phyloP scores from a whole-genome alignment of 2,113 vertebrate genomes.

The Sigmodon hispidus region DNA sequence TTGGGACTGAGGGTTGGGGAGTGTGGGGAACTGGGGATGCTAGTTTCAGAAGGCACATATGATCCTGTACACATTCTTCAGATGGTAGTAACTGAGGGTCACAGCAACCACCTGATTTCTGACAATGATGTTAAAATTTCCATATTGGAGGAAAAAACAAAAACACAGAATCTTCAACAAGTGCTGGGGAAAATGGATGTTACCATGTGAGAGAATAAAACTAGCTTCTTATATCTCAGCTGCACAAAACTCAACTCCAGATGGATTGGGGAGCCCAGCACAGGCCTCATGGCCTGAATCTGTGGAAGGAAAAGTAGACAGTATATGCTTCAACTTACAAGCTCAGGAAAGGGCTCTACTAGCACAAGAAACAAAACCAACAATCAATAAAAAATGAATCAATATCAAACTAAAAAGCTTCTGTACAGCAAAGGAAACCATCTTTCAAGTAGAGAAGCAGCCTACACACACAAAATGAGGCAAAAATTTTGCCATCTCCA shows the following conservation, averaged over 20 bases:
- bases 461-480: background rate
- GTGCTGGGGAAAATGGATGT: background rate
- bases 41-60: background rate
- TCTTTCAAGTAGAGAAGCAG: background rate
- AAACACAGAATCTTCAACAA: background rate
- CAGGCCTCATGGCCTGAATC: background rate
- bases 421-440: background rate
- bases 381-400: background rate
- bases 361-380: background rate
- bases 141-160: background rate
- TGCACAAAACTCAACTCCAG: background rate
- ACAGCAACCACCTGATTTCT: background rate
- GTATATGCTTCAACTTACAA: background rate
- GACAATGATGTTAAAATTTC: background rate
- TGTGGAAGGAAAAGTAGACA: background rate
- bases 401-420: background rate
- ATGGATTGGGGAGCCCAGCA: background rate
- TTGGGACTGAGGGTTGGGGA: background rate
- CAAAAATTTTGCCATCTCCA: background rate
- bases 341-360: background rate
- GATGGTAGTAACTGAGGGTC: background rate
- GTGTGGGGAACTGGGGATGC: background rate
- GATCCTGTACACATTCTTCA: background rate
- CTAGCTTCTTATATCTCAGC: background rate
- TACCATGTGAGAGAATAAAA: background rate